Base-by-base conservation (phyloP, 2,888 invertebrate species). In the Drosophila ezoana region DNA sequence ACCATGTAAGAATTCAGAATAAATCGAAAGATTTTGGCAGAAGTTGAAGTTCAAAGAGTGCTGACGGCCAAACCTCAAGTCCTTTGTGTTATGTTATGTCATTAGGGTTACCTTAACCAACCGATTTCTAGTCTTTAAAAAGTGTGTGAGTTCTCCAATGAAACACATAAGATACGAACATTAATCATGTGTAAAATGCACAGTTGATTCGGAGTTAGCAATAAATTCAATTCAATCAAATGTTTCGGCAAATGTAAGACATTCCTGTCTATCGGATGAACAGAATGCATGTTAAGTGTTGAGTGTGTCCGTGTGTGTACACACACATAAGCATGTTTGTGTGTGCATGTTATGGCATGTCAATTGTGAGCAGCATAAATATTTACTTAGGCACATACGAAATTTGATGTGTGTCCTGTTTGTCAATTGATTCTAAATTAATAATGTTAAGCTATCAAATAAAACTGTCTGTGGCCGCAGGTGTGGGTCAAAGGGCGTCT, bases 341-440 rank as follows among this genome's bases (percentile, higher is more conserved):
- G 18, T 43, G 14, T 18, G 45, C 40, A 13, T 68, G 62, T 44
- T 54, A 20, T 23, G 47, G 59, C 53, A 73, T 73, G 64, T 53
- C 44, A 59, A 63, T 70, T 48, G 53, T 37, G 56, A 28, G 44
- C 35, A 56, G 52, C 76, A 71, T 66, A 67, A 77, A 77, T 81
- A 84, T 84, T 81, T 78, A 68, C 75, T 62, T 62, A 69, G 40
- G 54, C 66, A 43, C 53, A 71, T 67, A 66, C 52, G 9, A 28
- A 38, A 59, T 52, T 54, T 45, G 76, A n/a, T 40, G 76, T 48
- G 45, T 40, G 56, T 38, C 16, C 35, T 64, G 70, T 67, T 74
- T 82, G 72, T 56, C 75, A 81, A 85, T 85, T 79, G 79, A 87
- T 79, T 79, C 48, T 54, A 69, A 72, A 79, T 87, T 71, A 75